Percentiles rank a stretch among this genome's conserved stretches.
These are phyloP conservation scores for Muschampia staudingeri DNA, from an alignment of 2,888 invertebrate genomes.

Conservation along the genomic window DNA sequence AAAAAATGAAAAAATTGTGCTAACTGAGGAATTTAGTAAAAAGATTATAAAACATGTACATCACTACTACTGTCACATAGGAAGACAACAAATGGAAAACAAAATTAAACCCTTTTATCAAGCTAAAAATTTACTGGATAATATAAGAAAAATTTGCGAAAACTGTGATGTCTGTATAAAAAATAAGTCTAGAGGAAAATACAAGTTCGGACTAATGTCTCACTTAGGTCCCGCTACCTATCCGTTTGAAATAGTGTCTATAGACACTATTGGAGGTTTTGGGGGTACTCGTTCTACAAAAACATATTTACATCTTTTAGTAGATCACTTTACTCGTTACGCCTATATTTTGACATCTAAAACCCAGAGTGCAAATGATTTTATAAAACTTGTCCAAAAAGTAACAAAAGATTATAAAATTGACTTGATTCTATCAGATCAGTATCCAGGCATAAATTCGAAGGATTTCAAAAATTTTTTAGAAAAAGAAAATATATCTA, in stretches of 20 bases:
- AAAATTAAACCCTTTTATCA: too few relatives aligned
- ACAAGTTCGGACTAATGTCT: background rate
- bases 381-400: background rate
- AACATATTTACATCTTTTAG: background rate
- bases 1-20: background rate
- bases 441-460: background rate
- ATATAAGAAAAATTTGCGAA: background rate
- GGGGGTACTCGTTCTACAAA: background rate
- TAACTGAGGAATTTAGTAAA: background rate
- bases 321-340: background rate
- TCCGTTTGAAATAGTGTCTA: background rate
- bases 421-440: background rate
- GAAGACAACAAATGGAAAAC: background rate
- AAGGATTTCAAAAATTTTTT: background rate
- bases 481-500: background rate
- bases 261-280: background rate
- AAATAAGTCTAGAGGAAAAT: conserved; percentile 2
- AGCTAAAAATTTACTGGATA: too few relatives aligned
- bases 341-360: background rate
- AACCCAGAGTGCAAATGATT: background rate
- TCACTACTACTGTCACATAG: background rate
- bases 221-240: background rate
- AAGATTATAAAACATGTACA: background rate
- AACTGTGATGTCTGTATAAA: background rate
- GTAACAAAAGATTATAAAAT: background rate